Percentiles rank a stretch among this genome's conserved stretches.
Conservation (phyloP, 2,888 invertebrate genomes). For the Chalcis sispes region DNA sequence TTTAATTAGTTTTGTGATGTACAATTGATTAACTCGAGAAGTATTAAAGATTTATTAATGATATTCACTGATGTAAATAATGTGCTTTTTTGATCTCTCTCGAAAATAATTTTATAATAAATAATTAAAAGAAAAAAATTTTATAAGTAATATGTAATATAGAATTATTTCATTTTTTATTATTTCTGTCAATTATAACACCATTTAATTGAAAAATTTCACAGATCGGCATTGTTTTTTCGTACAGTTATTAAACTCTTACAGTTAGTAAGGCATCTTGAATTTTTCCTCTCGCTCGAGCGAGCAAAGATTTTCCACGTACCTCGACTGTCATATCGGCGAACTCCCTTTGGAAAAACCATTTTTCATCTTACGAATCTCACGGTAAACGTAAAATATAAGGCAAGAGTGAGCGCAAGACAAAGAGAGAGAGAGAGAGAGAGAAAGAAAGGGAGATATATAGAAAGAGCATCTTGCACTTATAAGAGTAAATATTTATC, state of each 20-base stretch:
- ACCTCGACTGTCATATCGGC: not conserved
- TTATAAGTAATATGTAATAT: too few species aligned
- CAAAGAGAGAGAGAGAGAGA: not conserved
- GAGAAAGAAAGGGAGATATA: too few species aligned
- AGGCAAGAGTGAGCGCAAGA: too few species aligned
- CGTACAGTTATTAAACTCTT: not conserved
- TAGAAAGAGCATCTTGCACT: slow-evolving; percentile 19
- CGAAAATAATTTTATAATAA: too few species aligned
- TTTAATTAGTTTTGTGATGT: not conserved
- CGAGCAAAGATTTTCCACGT: slow-evolving; percentile 20
- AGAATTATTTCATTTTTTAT: too few species aligned
- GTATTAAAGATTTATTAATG: not conserved
- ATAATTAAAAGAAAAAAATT: too few species aligned
- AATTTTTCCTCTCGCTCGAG: not conserved
- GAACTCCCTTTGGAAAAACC: not conserved
- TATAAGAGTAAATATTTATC: slow-evolving; percentile 54
- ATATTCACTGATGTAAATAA: too few species aligned
- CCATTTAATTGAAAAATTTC: too few species aligned
- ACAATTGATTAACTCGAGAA: not conserved
- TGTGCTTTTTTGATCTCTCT: too few species aligned
- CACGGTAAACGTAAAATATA: not conserved
- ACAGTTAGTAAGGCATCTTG: not conserved
- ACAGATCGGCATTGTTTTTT: too few species aligned
- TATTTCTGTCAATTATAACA: too few species aligned
- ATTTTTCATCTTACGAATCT: slow-evolving; percentile 25